Evolutionary conservation across 2,113 vertebrate genomes (phyloP), one percentile per base, ranked within the genome.

Genomic region (Leptodactylus fuscus): DNA sequence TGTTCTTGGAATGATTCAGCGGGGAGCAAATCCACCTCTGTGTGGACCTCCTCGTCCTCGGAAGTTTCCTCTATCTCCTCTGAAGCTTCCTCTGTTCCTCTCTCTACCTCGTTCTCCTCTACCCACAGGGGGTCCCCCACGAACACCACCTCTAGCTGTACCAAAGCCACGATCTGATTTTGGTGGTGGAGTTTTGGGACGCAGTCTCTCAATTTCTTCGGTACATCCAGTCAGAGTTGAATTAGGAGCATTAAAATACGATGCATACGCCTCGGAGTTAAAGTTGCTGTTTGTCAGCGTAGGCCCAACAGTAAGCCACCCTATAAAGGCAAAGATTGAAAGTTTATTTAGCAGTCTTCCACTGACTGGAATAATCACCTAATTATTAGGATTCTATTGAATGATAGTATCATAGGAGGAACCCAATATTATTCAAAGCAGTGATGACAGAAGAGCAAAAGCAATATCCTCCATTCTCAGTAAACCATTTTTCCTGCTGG

Each of bases 251-350:
- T 88, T 90, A 88, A 99, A 99, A 90, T 98, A 95, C 0, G 96
- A 92, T 0, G 94, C 93, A 0, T 99, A 99, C 0, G 95, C 92
- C 88, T 99, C 98, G 0, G 95, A 94, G 16, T 98, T 98, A 87
- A 98, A 99, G 92, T 99, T 99, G 91, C 97, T 99, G 88, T 99
- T 99, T 38, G 98, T 99, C 73, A 99, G 94, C 0, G 96, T 98
- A 1, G 98, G 98, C 81, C 98, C 98, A 36, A 99, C 97, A 0
- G 98, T 99, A 87, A 99, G 92, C 98, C 98, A 99, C 44, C 98
- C 98, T 99, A 16, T 24, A 78, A 49, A 77, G 77, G 78, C 62
- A 27, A 48, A 84, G 7, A 34, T 32, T 5, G 20, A 36, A 36
- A 36, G n/a, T 20, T 51, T 51, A 20, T 20, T 51, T 8, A 48